A percentile compares a stretch with the other conserved stretches of the same genome.
phyloP scores from a whole-genome alignment of 2,888 invertebrate genomes.

The Archips xylosteana region DNA sequence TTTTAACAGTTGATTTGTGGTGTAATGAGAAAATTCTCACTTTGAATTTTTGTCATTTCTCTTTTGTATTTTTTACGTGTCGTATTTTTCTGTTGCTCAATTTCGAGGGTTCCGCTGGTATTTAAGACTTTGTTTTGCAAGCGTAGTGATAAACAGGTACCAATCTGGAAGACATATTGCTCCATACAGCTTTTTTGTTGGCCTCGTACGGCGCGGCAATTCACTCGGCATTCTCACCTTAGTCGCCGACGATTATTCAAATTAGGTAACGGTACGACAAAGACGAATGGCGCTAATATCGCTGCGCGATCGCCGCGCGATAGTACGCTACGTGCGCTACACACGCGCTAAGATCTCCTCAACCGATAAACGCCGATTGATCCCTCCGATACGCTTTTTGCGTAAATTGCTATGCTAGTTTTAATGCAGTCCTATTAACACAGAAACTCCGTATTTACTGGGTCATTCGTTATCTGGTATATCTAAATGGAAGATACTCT shows the following conservation, averaged over 20 bases:
- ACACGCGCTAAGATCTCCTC: conserved; percentile 81
- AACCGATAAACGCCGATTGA: conserved; percentile 81
- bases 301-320: conserved; percentile 76
- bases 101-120: conserved; percentile 26
- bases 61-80: conserved; percentile 60
- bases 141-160: conserved; percentile 29
- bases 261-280: conserved; percentile 84
- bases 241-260: conserved; percentile 78
- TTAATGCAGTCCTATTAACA: conserved; percentile 63
- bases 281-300: conserved; percentile 85
- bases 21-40: conserved; percentile 82
- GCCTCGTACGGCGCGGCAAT: conserved; percentile 68
- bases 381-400: conserved; percentile 81
- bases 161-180: conserved; percentile 43
- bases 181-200: conserved; percentile 49
- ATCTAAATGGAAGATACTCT: conserved; percentile 32
- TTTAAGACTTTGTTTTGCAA: conserved; percentile 32
- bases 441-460: conserved; percentile 60
- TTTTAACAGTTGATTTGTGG: conserved; percentile 84
- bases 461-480: conserved; percentile 47
- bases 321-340: conserved; percentile 76
- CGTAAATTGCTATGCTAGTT: conserved; percentile 76
- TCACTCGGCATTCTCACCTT: conserved; percentile 81
- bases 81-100: conserved; percentile 52
- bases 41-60: conserved; percentile 66